Conservation (phyloP, 2,113 vertebrate genomes). For the Brachypteracias leptosomus region DNA sequence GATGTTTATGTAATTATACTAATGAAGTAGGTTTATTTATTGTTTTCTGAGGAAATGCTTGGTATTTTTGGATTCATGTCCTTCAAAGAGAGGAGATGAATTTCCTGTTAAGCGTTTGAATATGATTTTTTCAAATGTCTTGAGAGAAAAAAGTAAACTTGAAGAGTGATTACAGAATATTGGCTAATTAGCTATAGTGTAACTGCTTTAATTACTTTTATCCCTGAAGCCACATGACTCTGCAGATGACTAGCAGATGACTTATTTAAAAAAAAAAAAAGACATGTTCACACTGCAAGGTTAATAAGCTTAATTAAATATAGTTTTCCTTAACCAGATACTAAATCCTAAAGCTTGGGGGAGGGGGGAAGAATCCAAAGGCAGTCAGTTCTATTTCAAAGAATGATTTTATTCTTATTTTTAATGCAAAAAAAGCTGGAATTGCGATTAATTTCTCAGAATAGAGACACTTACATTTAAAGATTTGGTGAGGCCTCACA, state of each 20-base stretch:
- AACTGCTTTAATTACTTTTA: conserved; percentile 72
- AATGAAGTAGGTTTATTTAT: conserved; percentile 53
- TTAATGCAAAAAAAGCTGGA: neutral
- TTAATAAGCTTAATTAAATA: conserved; percentile 73
- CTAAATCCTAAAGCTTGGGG: conserved; percentile 51
- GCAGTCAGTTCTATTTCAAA: conserved; percentile 25
- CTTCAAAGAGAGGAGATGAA: conserved; percentile 26
- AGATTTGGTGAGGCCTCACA: conserved; percentile 15
- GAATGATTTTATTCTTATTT: conserved; percentile 33
- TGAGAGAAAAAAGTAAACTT: conserved; percentile 64
- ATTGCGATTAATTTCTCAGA: conserved; percentile 2
- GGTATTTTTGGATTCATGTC: neutral
- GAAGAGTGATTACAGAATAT: conserved; percentile 69
- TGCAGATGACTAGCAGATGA: conserved; percentile 73
- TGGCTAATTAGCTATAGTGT: conserved; percentile 70
- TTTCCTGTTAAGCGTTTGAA: conserved; percentile 46
- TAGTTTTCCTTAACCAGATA: conserved; percentile 62
- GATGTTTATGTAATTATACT: conserved; percentile 48
- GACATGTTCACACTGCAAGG: conserved; percentile 67
- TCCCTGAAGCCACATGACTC: conserved; percentile 69
- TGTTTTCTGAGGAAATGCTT: conserved; percentile 43
- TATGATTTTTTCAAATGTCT: conserved; percentile 60
- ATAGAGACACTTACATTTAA: neutral
- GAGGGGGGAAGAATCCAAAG: neutral
- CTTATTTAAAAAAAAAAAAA: conserved; percentile 36